These are phyloP conservation scores for Phthorimaea operculella DNA, from an alignment of 1,140 invertebrate genomes.

Conservation along the genomic window DNA sequence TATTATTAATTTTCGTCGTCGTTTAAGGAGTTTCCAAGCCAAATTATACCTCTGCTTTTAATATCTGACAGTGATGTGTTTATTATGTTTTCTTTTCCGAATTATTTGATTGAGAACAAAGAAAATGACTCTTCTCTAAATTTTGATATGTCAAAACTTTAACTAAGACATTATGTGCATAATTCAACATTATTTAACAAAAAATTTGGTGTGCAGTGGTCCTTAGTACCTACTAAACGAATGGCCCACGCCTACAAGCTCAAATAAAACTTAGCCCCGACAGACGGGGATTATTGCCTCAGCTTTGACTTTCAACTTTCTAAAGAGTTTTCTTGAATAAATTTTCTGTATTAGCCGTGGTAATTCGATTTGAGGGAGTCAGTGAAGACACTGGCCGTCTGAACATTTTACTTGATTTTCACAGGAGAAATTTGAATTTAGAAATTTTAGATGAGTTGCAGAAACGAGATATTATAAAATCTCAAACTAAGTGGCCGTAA, in stretches of 20 bases:
- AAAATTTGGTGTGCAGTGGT: no score
- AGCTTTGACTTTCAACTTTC: conserved; percentile 32
- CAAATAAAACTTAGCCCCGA: conserved; percentile 22
- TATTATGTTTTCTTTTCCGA: no score
- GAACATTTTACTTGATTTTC: conserved; percentile 9
- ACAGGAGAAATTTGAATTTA: no score
- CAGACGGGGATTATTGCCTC: conserved; percentile 28
- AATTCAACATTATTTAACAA: no score
- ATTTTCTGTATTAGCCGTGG: conserved; percentile 28
- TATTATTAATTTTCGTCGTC: background rate
- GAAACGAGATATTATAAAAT: no score
- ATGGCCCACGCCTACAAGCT: conserved; percentile 5
- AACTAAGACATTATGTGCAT: no score
- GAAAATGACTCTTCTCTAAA: no score
- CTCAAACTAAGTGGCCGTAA: no score
- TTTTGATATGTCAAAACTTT: no score
- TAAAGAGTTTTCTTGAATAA: conserved; percentile 34
- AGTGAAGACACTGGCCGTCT: conserved; percentile 8
- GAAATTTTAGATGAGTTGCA: no score
- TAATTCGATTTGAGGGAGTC: conserved; percentile 26
- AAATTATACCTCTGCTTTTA: background rate
- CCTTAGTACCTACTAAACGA: background rate
- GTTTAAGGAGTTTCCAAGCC: background rate
- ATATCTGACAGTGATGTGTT: background rate
- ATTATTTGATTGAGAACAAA: no score